Percentiles rank a stretch among this genome's conserved stretches.
These are phyloP conservation scores for Acanthiza pusilla DNA, from an alignment of 2,797 vertebrate genomes.

Conservation along the genomic window DNA sequence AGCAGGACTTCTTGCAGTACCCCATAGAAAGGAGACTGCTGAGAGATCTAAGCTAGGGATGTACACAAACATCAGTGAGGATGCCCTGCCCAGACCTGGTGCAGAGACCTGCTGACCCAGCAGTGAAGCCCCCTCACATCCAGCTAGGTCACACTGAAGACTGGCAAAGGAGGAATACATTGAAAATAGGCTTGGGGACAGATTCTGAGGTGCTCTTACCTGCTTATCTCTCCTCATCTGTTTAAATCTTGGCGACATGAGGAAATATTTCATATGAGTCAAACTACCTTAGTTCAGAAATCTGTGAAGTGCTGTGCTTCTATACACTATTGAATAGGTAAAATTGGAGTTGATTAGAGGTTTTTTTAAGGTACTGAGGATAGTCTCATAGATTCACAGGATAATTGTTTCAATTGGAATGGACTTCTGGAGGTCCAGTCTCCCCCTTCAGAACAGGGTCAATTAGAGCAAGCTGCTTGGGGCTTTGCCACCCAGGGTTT, in stretches of 20 bases:
- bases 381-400: background rate
- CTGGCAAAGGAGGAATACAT: background rate
- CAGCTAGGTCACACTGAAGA: background rate
- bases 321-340: background rate
- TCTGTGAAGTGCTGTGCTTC: background rate
- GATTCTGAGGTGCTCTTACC: background rate
- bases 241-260: background rate
- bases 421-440: background rate
- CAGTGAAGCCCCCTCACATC: background rate
- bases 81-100: background rate
- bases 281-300: background rate
- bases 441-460: background rate
- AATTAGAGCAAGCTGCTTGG: background rate
- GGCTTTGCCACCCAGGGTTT: background rate
- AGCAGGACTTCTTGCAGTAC: background rate
- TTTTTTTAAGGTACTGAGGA: background rate
- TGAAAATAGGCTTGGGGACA: background rate
- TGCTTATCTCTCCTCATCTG: background rate
- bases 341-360: background rate
- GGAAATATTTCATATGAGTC: background rate
- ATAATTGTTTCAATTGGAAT: background rate
- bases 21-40: fast-evolving
- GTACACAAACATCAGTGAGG: background rate
- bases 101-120: background rate
- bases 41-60: background rate